Conservation (phyloP, 2,797 vertebrate species). For the Cheirogaleus major region DNA sequence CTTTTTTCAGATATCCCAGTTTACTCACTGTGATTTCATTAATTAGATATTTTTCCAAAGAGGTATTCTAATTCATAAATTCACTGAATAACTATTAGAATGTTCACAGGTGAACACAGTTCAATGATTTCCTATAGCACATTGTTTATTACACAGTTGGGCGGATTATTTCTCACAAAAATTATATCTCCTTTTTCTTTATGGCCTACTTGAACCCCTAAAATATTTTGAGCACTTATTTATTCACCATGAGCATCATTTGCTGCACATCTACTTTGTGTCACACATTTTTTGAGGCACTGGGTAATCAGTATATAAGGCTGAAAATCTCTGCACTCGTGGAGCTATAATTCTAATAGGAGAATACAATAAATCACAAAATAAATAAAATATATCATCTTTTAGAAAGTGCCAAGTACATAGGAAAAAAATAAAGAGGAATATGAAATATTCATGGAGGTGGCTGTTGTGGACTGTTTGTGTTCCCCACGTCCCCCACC, state of each 20-base stretch:
- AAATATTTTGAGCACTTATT: not conserved
- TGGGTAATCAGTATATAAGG: not conserved
- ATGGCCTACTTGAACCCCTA: not conserved
- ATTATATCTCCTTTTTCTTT: not conserved
- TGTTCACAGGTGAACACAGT: not conserved
- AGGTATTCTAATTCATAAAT: slow-evolving; percentile 33
- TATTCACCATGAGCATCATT: slow-evolving; percentile 5
- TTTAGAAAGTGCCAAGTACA: not conserved
- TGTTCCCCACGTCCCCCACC: accelerated
- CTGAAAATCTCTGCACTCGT: not conserved
- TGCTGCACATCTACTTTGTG: not conserved
- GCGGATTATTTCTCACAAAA: not conserved
- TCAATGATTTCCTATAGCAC: not conserved
- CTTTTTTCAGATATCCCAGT: not conserved
- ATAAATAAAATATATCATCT: not conserved
- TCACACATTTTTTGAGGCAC: not conserved
- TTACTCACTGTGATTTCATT: slow-evolving; percentile 2
- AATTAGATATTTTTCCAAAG: slow-evolving; percentile 26
- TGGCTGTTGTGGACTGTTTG: not conserved
- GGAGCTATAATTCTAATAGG: not conserved
- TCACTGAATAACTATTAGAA: not conserved
- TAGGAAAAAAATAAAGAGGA: not conserved
- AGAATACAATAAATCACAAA: not conserved
- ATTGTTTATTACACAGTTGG: not conserved
- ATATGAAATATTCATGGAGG: not conserved